Evolutionary conservation across 2,797 vertebrate species (phyloP), one percentile per base, ranked within the genome.

Genomic region (Benthosema pterotum): DNA sequence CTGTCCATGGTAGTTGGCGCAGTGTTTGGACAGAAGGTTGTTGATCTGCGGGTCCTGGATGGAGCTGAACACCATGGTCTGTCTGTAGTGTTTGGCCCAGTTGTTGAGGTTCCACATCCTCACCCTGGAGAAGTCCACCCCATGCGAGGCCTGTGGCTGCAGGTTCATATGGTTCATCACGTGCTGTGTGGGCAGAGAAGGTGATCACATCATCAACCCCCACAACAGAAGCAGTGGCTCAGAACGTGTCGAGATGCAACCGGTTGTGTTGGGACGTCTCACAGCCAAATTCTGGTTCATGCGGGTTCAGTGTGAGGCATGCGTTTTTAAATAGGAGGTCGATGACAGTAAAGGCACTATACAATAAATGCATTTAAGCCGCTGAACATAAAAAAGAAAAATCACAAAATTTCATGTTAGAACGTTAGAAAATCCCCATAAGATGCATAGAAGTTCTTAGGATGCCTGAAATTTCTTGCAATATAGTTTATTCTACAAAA

Each of bases 81-180:
- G 96, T 15, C 97, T 93, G 85, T 97, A 99, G 83, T 93, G 91
- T 78, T 69, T 89, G 55, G 95, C 88, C 95, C 95, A 97, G 86
- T 95, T 96, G 78, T 94, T 97, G 65, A 99, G 93, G 81, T 87
- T 97, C 94, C 92, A 96, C 94, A 98, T 95, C 50, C 98, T 92
- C 52, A 99, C 97, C 3, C 96, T 92, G 67, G 97, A 98, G 22
- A 99, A 99, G 86, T 99, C 96, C 1, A 98, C 96, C 0, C 95
- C 93, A 0, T 98, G 97, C 16, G 96, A 90, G 42, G 97, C 95
- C 80, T 93, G 83, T 0, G 97, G 96, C 83, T 97, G 92, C 32
- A 95, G 91, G 87, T 98, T 98, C 63, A 98, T 79, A 83, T 98
- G 94, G 63, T 92, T 94, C 92, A 98, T 92, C 83, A 95, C 78